Conservation (phyloP, 2,113 vertebrate species). For the Scomber scombrus region DNA sequence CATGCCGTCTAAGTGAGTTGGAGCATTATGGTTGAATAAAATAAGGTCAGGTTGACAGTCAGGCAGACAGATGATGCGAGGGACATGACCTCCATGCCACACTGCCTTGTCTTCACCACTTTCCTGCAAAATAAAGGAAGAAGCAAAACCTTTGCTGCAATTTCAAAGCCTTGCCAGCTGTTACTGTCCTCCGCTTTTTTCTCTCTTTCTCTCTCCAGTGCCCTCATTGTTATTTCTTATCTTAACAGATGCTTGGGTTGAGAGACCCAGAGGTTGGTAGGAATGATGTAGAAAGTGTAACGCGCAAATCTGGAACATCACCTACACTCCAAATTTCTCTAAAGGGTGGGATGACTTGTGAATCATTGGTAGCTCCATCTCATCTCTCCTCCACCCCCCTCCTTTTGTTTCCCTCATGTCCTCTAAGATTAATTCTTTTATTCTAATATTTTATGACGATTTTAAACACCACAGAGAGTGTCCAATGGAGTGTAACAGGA, state of each 20-base stretch:
- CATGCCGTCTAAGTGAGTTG: slow-evolving; percentile 22
- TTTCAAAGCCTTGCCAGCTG: slow-evolving; percentile 62
- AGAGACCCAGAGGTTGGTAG: slow-evolving; percentile 45
- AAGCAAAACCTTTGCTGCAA: slow-evolving; percentile 36
- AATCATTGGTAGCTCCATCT: neutral
- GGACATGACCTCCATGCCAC: slow-evolving; percentile 44
- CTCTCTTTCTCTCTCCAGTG: neutral
- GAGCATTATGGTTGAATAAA: slow-evolving; percentile 56
- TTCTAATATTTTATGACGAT: neutral
- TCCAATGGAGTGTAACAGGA: slow-evolving; percentile 8
- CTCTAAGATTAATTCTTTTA: neutral
- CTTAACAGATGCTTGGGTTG: slow-evolving; percentile 62
- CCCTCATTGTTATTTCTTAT: slow-evolving; percentile 37
- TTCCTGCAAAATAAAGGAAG: slow-evolving; percentile 29
- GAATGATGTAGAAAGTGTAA: slow-evolving; percentile 38
- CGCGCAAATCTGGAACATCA: slow-evolving; percentile 29
- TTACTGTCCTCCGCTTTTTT: slow-evolving; percentile 30
- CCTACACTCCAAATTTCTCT: neutral
- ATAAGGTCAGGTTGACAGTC: slow-evolving; percentile 68
- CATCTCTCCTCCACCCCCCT: neutral
- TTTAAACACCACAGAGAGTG: neutral
- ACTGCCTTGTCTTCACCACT: slow-evolving; percentile 20
- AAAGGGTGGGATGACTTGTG: neutral
- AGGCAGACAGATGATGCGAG: slow-evolving; percentile 57
- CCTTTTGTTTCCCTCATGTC: neutral